Evolutionary conservation across 37 sponge, comb jelly and placozoan genomes (phyloP), one percentile per base, ranked within the genome.

Genomic region (Petrosia ficiformis): DNA sequence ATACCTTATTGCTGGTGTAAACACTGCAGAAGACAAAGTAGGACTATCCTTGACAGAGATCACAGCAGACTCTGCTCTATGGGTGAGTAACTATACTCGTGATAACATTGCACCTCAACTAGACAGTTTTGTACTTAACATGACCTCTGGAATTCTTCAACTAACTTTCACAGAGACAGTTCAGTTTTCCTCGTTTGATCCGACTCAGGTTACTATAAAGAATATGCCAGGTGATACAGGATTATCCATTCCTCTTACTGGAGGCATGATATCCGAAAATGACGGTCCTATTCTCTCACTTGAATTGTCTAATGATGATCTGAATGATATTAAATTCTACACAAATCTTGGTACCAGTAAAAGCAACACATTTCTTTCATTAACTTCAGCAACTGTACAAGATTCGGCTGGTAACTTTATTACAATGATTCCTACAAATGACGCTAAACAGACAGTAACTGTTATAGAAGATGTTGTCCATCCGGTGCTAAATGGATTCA

Each of bases 141-240:
- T 95, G 68, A 77, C 88, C 41, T 44, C 81, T 19, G 89, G 80
- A 54, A 63, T 72, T 29, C 59, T 95, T 6, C 16, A 48, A 1
- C 54, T 95, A 29, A 68, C 80, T 16, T 95, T 95, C 81, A 67
- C 81, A 21, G 96, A 95, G 72, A 88, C 89, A 2, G 84, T 91
- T 24, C 54, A 40, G 1, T 80, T 80, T 0, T 70, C 70, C 25
- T 78, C 71, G 4, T 63, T 95, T 29, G 78, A 76, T 71, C 85
- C 90, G 6, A 74, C 92, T 10, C 82, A 82, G 33, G 39, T 91
- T 2, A 84, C 82, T 19, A 0, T 95, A 6, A 92, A 94, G 71
- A 80, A 59, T 43, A 61, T 40, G n/a, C 34, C 71, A 2, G 56
- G 14, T 42, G 52, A 40, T 16, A 58, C 44, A 2, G 80, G 73